Conservation (phyloP, 2,888 invertebrate species). For the Chalcosyrphus nemorum region DNA sequence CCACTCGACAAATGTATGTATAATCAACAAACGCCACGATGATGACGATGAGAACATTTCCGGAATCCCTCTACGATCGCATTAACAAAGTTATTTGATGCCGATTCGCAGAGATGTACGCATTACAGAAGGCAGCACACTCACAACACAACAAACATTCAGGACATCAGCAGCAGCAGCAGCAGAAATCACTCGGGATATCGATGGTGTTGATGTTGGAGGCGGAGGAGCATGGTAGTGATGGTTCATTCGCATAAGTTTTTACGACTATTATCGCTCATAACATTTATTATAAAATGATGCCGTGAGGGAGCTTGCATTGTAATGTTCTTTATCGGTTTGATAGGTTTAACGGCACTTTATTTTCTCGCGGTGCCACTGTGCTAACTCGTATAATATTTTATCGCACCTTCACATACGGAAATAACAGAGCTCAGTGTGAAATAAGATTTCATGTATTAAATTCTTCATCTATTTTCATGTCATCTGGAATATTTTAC, state of each 20-base stretch:
- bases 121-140: constrained; percentile 1
- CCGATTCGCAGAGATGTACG: constrained; percentile 38
- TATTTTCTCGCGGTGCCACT: neutral
- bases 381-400: neutral
- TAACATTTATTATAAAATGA: constrained; percentile 56
- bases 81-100: constrained; percentile 63
- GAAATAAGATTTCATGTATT: neutral
- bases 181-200: constrained; percentile 33
- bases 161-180: constrained; percentile 33
- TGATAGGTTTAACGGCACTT: constrained; percentile 33
- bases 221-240: neutral
- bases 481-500: constrained; percentile 6
- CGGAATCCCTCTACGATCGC: constrained; percentile 35
- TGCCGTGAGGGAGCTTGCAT: constrained; percentile 25
- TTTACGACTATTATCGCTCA: constrained; percentile 67
- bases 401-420: constrained; percentile 15
- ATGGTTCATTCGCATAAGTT: constrained; percentile 56
- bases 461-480: neutral
- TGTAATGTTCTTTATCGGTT: constrained; percentile 52
- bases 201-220: constrained; percentile 34
- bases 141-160: too few relatives aligned
- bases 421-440: neutral
- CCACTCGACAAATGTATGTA: constrained; percentile 1
- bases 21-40: constrained; percentile 2
- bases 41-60: constrained; percentile 17